Evolutionary conservation across 2,888 invertebrate genomes (phyloP).

Genomic region (Colostygia pectinataria): DNA sequence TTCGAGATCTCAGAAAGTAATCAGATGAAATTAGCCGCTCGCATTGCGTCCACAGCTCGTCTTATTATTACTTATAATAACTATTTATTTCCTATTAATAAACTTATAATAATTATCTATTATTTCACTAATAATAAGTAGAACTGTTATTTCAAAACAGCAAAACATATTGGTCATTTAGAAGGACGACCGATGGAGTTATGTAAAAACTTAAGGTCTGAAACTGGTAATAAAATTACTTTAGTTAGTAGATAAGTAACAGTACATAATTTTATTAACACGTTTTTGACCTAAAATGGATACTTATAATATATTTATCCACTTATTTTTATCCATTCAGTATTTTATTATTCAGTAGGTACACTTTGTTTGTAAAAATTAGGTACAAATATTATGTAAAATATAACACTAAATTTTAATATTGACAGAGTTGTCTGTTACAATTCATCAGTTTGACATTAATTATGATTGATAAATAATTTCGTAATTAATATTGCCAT

Average conservation of each 20-base stretch:
- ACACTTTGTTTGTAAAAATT: neutral
- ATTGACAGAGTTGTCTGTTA: constrained; percentile 5
- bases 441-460: constrained; percentile 42
- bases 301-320: neutral
- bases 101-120: too few species aligned
- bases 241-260: too few species aligned
- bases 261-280: neutral
- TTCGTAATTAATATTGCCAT: constrained; percentile 50
- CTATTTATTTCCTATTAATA: too few species aligned
- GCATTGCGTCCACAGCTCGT: constrained; percentile 41
- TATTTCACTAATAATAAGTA: too few species aligned
- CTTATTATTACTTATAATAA: constrained; percentile 15
- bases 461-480: constrained; percentile 55
- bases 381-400: constrained; percentile 11
- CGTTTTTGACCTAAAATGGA: neutral
- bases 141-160: too few species aligned
- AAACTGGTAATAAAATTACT: too few species aligned
- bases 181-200: too few species aligned
- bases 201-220: too few species aligned
- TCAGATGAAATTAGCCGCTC: constrained; percentile 69
- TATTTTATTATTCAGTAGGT: too few species aligned
- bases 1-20: constrained; percentile 57
- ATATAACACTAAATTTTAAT: neutral
- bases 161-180: too few species aligned
- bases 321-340: neutral